Percentiles rank a stretch among this genome's conserved stretches.
These are phyloP conservation scores for Neocrepidodera transversa DNA, from an alignment of 2,888 invertebrate species.

Conservation along the genomic window DNA sequence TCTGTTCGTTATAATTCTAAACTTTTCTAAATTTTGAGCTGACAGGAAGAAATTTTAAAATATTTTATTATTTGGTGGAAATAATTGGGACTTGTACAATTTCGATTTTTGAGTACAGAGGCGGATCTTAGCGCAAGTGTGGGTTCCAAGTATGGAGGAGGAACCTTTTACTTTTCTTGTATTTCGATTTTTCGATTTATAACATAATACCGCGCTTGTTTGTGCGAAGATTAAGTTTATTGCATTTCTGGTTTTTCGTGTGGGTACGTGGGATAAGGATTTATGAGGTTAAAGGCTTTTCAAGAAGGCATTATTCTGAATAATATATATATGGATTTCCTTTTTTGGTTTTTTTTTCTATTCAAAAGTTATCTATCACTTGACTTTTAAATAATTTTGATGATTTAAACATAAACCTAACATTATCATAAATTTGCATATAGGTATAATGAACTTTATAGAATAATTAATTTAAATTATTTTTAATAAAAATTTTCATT, in stretches of 20 bases:
- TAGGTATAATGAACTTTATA: too few relatives aligned
- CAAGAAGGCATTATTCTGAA: not conserved
- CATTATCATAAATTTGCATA: too few relatives aligned
- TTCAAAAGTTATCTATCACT: too few relatives aligned
- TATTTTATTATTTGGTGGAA: constrained; percentile 6
- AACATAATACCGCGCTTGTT: constrained; percentile 1
- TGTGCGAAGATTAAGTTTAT: constrained; percentile 11
- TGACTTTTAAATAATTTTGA: too few relatives aligned
- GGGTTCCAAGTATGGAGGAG: constrained; percentile 9
- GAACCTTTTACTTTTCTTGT: constrained; percentile 9
- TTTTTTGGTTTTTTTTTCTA: not conserved
- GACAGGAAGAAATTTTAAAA: too few relatives aligned
- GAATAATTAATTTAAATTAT: too few relatives aligned
- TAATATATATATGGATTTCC: not conserved
- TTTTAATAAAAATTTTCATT: too few relatives aligned
- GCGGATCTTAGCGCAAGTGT: constrained; percentile 3
- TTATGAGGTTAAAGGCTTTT: constrained; percentile 15
- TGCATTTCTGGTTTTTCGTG: constrained; percentile 13
- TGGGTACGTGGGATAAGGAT: constrained; percentile 7
- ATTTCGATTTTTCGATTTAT: constrained; percentile 21
- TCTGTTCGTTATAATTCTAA: too few relatives aligned
- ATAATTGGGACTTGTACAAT: not conserved
- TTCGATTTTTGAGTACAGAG: constrained; percentile 4
- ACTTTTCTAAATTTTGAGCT: too few relatives aligned
- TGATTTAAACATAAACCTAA: too few relatives aligned